Conservation (phyloP, 2,797 vertebrate genomes). For the Cyclopterus lumpus region DNA sequence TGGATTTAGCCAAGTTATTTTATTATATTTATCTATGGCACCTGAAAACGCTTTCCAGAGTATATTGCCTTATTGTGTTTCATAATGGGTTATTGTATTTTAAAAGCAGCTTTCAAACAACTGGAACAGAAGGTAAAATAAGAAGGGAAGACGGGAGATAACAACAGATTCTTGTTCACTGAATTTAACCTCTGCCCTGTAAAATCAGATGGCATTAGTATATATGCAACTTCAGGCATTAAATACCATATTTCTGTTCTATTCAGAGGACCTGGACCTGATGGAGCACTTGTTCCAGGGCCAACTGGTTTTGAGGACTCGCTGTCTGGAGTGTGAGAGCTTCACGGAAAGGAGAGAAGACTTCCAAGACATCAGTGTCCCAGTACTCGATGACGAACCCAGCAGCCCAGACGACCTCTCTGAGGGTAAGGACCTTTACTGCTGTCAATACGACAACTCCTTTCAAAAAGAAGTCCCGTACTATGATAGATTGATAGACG, state of each 20-base stretch:
- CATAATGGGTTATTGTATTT: background rate
- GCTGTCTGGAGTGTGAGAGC: slow-evolving; percentile 97
- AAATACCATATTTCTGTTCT: background rate
- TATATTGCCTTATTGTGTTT: background rate
- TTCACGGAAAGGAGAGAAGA: slow-evolving; percentile 95
- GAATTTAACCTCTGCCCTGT: background rate
- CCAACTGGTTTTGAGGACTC: slow-evolving; percentile 92
- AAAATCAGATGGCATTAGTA: background rate
- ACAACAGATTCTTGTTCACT: background rate
- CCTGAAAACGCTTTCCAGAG: background rate
- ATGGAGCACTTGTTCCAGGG: slow-evolving; percentile 97
- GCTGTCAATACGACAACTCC: background rate
- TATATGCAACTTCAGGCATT: background rate
- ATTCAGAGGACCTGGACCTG: slow-evolving; percentile 84
- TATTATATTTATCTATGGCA: background rate
- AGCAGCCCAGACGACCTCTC: slow-evolving; percentile 86
- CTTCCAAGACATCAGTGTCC: slow-evolving; percentile 98
- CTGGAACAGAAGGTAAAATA: background rate
- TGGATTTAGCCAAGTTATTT: background rate
- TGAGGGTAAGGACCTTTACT: slow-evolving; percentile 81
- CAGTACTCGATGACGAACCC: slow-evolving; percentile 93
- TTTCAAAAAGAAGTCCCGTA: background rate
- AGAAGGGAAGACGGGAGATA: background rate
- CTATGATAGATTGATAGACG: background rate
- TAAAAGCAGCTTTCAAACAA: background rate